Percentiles rank a stretch among this genome's conserved stretches.
phyloP scores from a whole-genome alignment of 2,888 invertebrate species.

The Ochropleura plecta region DNA sequence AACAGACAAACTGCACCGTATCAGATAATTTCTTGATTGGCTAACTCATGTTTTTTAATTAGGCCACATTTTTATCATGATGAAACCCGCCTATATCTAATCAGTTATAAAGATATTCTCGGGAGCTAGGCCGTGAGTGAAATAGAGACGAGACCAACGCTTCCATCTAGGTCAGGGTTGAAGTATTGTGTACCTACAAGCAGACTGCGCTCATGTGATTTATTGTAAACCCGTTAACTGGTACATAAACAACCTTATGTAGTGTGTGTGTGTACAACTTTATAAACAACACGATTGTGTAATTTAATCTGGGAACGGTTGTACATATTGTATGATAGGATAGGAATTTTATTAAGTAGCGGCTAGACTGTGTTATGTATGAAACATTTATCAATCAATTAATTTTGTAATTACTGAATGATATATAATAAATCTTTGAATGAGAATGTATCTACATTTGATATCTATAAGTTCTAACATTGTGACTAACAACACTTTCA shows the following conservation, averaged over 20 bases:
- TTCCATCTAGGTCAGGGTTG: slow-evolving; percentile 78
- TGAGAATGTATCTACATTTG: not conserved
- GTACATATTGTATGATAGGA: slow-evolving; percentile 12
- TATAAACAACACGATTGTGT: slow-evolving; percentile 18
- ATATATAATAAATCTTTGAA: not conserved
- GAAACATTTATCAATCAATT: not conserved
- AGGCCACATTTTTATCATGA: slow-evolving; percentile 49
- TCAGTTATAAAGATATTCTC: slow-evolving; percentile 51
- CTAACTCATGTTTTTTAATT: slow-evolving; percentile 22
- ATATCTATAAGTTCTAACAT: too few relatives aligned
- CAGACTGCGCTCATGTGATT: slow-evolving; percentile 33
- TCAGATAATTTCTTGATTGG: slow-evolving; percentile 27
- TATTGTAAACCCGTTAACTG: slow-evolving; percentile 35
- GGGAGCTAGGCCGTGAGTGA: slow-evolving; percentile 22
- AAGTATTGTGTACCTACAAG: slow-evolving; percentile 32
- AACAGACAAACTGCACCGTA: slow-evolving; percentile 3
- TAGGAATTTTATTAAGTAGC: slow-evolving; percentile 6
- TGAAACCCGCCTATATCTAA: slow-evolving; percentile 58
- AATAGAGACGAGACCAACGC: slow-evolving; percentile 39
- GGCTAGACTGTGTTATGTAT: not conserved
- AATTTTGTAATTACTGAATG: not conserved
- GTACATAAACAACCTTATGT: slow-evolving; percentile 20
- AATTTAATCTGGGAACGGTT: slow-evolving; percentile 27
- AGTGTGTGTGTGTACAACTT: slow-evolving; percentile 32
- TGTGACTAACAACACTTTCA: not conserved